A percentile compares a stretch with the other conserved stretches of the same genome.
phyloP scores from a whole-genome alignment of 2,888 invertebrate species.

The Leptinotarsa juncta region DNA sequence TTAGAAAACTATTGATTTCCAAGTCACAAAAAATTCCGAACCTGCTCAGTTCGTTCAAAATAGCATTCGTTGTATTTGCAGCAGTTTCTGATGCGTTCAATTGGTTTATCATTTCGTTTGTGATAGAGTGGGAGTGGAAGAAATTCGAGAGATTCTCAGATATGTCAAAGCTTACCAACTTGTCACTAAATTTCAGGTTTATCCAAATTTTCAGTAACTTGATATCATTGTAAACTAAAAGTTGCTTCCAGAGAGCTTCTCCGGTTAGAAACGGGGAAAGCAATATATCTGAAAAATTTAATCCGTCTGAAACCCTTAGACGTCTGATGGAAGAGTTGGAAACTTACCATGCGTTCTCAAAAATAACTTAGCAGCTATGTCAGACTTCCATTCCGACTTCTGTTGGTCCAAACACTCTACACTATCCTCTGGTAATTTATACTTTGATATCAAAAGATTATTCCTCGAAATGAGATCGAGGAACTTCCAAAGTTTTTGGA shows the following conservation, averaged over 20 bases:
- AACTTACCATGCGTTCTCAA: slow-evolving; percentile 71
- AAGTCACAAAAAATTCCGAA: slow-evolving; percentile 74
- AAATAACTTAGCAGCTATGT: slow-evolving; percentile 71
- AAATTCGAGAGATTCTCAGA: slow-evolving; percentile 67
- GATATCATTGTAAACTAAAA: slow-evolving; percentile 71
- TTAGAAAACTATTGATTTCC: slow-evolving; percentile 70
- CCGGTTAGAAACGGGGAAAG: slow-evolving; percentile 69
- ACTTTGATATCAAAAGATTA: slow-evolving; percentile 42
- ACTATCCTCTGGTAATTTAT: slow-evolving; percentile 46
- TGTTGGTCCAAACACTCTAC: slow-evolving; percentile 61
- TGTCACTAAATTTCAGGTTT: slow-evolving; percentile 64
- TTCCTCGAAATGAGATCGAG: slow-evolving; percentile 57
- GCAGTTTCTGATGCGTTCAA: slow-evolving; percentile 68
- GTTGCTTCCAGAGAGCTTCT: slow-evolving; percentile 72
- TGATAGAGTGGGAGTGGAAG: slow-evolving; percentile 71
- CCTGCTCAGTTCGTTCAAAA: slow-evolving; percentile 72
- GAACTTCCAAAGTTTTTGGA: slow-evolving; percentile 65
- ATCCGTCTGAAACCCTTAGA: slow-evolving; percentile 1
- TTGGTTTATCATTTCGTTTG: slow-evolving; percentile 70
- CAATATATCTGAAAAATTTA: slow-evolving; percentile 67
- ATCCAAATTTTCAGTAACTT: slow-evolving; percentile 74
- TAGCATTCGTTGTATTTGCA: slow-evolving; percentile 70
- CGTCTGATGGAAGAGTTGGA: too few relatives aligned
- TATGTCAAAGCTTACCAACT: slow-evolving; percentile 53
- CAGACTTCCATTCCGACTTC: slow-evolving; percentile 69